These are phyloP conservation scores for Himantopus leucocephalus DNA, from an alignment of 2,113 vertebrate genomes.

Conservation along the genomic window DNA sequence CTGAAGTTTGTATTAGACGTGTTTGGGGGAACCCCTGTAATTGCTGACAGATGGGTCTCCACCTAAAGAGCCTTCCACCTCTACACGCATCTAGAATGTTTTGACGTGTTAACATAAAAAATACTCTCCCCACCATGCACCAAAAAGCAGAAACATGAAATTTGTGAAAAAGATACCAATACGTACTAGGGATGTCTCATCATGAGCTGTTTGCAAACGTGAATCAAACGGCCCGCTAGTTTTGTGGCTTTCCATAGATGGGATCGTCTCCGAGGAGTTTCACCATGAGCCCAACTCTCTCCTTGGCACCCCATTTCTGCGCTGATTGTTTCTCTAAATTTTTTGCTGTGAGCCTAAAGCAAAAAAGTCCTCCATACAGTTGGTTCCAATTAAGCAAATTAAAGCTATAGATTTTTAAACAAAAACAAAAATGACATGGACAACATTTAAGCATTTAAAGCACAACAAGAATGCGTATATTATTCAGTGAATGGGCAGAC, in stretches of 20 bases:
- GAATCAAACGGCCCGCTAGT: not conserved
- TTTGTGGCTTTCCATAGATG: not conserved
- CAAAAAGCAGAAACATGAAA: not conserved
- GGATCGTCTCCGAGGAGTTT: not conserved
- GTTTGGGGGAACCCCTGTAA: not conserved
- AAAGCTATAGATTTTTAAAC: slow-evolving; percentile 11
- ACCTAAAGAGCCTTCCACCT: not conserved
- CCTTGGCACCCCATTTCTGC: not conserved
- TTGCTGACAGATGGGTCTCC: not conserved
- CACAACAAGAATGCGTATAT: not conserved
- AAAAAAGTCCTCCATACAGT: not conserved
- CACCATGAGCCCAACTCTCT: not conserved
- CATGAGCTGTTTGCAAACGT: not conserved
- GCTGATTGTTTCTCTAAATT: not conserved
- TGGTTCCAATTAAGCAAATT: slow-evolving; percentile 12
- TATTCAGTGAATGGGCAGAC: not conserved
- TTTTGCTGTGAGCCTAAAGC: not conserved
- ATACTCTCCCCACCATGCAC: not conserved
- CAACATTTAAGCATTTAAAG: not conserved
- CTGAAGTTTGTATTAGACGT: not conserved
- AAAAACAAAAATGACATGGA: not conserved
- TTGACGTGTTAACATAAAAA: not conserved
- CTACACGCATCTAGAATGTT: not conserved
- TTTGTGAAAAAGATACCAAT: not conserved
- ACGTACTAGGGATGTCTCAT: not conserved